A percentile compares a stretch with the other conserved stretches of the same genome.
Evolutionary conservation across 2,888 invertebrate species (phyloP).

Genomic region (Hirtodrosophila trivittata): DNA sequence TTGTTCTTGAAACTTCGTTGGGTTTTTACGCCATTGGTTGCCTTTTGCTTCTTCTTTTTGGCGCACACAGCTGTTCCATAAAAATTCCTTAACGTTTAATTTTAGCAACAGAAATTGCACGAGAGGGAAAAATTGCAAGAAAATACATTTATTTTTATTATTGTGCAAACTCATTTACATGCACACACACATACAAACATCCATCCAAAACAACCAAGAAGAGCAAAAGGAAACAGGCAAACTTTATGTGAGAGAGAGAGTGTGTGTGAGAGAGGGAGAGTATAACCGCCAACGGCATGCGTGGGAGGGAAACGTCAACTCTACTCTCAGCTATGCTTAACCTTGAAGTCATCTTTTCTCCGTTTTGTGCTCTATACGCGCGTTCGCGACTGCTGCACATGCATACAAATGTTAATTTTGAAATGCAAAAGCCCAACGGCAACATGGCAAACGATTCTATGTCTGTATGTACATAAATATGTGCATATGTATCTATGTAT

Average conservation of each 20-base stretch:
- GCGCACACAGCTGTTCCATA: constrained; percentile 74
- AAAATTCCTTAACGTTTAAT: constrained; percentile 67
- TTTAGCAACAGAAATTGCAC: constrained; percentile 59
- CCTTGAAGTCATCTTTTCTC: constrained; percentile 58
- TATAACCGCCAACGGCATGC: constrained; percentile 14
- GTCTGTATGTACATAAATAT: neutral
- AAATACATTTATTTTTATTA: constrained; percentile 60
- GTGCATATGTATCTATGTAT: neutral
- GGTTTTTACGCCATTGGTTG: constrained; percentile 50
- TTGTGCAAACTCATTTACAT: constrained; percentile 64
- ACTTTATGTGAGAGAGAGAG: constrained; percentile 45
- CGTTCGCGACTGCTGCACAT: constrained; percentile 50
- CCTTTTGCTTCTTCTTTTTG: constrained; percentile 33
- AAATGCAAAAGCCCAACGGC: constrained; percentile 58
- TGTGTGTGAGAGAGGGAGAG: neutral
- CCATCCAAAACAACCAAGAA: constrained; percentile 20
- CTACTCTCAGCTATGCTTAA: constrained; percentile 60
- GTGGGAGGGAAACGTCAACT: constrained; percentile 54
- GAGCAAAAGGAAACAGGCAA: constrained; percentile 47
- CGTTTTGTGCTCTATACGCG: constrained; percentile 44
- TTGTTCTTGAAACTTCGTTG: constrained; percentile 62
- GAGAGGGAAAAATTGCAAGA: constrained; percentile 60
- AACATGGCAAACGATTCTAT: constrained; percentile 52
- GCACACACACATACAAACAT: constrained; percentile 35
- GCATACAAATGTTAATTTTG: constrained; percentile 72